Percentiles rank a stretch among this genome's conserved stretches.
Evolutionary conservation across 1,140 invertebrate species (phyloP).

Genomic region (Lerema accius): DNA sequence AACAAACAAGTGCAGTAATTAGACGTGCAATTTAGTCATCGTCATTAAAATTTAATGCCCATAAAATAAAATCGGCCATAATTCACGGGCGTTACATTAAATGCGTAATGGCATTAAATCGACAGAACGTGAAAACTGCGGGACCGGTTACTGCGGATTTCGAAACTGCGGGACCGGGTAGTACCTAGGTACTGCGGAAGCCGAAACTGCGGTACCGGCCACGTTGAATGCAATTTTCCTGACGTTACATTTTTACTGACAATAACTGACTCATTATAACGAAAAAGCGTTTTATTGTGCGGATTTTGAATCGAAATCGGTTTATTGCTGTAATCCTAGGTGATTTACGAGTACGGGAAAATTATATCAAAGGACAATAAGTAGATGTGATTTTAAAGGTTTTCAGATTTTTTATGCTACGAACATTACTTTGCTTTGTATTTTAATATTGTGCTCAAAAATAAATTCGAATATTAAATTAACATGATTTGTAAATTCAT

Average conservation of each 20-base stretch:
- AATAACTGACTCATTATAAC: conserved; percentile 62
- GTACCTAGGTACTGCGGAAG: conserved; percentile 6
- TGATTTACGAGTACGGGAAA: conserved; percentile 9
- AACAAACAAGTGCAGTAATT: conserved; percentile 21
- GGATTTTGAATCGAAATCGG: conserved; percentile 27
- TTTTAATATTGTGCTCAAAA: too few species aligned
- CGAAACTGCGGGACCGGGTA: conserved; percentile 44
- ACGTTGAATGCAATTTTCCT: conserved; percentile 46
- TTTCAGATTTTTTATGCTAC: background rate
- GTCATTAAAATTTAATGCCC: conserved; percentile 49
- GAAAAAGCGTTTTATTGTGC: conserved; percentile 32
- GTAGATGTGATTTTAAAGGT: background rate
- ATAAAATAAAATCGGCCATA: conserved; percentile 54
- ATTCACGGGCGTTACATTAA: conserved; percentile 59
- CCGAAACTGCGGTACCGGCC: background rate
- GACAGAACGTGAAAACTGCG: conserved; percentile 57
- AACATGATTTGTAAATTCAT: too few species aligned
- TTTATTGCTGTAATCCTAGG: conserved; percentile 12
- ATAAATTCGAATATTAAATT: too few species aligned
- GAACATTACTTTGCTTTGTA: too few species aligned
- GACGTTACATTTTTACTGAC: conserved; percentile 61
- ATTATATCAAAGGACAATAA: background rate
- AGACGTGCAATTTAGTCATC: conserved; percentile 32
- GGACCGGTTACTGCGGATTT: conserved; percentile 24
- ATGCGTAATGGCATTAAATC: conserved; percentile 61